A percentile compares a stretch with the other conserved stretches of the same genome.
These are phyloP conservation scores for Zygaena filipendulae DNA, from an alignment of 2,888 invertebrate genomes.

Conservation along the genomic window DNA sequence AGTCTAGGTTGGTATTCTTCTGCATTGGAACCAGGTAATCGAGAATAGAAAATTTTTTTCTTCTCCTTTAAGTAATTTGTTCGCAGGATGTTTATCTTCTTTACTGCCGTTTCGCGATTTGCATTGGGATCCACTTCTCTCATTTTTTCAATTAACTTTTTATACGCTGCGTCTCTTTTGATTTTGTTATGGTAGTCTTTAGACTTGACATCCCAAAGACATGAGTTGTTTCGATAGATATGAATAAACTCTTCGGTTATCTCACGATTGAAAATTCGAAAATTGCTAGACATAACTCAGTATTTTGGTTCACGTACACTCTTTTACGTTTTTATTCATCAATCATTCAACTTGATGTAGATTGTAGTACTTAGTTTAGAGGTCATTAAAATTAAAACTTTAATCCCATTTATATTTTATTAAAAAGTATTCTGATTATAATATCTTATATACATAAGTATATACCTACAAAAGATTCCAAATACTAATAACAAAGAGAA, in stretches of 20 bases:
- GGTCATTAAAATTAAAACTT: too few species aligned
- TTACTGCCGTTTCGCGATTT: slow-evolving; percentile 10
- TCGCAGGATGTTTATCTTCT: slow-evolving; percentile 12
- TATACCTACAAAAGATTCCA: too few species aligned
- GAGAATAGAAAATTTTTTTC: slow-evolving; percentile 15
- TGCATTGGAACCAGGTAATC: slow-evolving; percentile 15
- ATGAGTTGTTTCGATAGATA: slow-evolving; percentile 14
- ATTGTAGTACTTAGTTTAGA: too few species aligned
- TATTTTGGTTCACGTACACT: too few species aligned
- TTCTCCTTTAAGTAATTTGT: slow-evolving; percentile 14
- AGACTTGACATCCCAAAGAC: slow-evolving; percentile 16
- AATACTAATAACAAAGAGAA: too few species aligned
- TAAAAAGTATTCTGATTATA: too few species aligned
- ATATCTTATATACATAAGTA: too few species aligned
- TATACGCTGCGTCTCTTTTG: slow-evolving; percentile 15
- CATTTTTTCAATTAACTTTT: slow-evolving; percentile 14
- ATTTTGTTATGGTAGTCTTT: slow-evolving; percentile 16
- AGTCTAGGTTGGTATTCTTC: slow-evolving; percentile 13
- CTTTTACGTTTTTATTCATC: too few species aligned
- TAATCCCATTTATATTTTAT: too few species aligned
- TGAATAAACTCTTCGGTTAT: slow-evolving; percentile 17
- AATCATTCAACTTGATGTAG: too few species aligned
- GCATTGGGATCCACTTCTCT: slow-evolving; percentile 12
- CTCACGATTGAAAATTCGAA: too few species aligned
- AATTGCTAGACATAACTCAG: too few species aligned